Base-by-base conservation (phyloP, 1,140 invertebrate species). In the Sycobia sp. region DNA sequence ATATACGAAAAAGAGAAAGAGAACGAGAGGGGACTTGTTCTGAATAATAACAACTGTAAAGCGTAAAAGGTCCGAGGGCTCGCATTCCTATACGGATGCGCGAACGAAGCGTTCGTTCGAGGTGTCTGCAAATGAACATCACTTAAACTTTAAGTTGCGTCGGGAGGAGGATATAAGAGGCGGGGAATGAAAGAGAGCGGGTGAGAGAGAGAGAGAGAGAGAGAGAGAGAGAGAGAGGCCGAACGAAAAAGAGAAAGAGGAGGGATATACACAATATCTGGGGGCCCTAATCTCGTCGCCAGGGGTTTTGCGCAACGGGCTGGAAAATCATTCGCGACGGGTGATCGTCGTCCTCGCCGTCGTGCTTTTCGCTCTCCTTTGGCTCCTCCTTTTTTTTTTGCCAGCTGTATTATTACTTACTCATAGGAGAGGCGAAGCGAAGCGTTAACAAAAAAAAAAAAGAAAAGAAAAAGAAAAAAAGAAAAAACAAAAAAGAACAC, bases 61-160 rank as follows among this genome's bases (percentile, higher is more conserved):
- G n/a, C n/a, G 8, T 14, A 13, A 10, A 11, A 27, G 23, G 34
- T 16, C 27, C 29, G 18, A 23, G 10, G 23, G 38, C 38, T 54
- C 27, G 41, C 27, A 57, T 46, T 34, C 25, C 27, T 36, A 23
- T n/a, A n/a, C n/a, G n/a, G n/a, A n/a, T 27, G 18, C 38, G 38
- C 14, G 46, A 23, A 29, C 20, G 51, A 53, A 51, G 66, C 70
- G 66, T 69, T 71, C 63, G 62, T 57, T 60, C 66, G 69, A 72
- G 71, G 71, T 70, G 71, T 72, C 67, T 67, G 71, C 59, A 67
- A 72, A 72, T 69, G 71, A 72, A 65, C 71, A 72, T 70, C 71
- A 60, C 57, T 67, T 67, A 66, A 69, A 63, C 56, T 66, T 61
- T 43, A 46, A 53, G 62, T 55, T 50, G 64, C 50, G 39, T 34